Evolutionary conservation across 1,140 invertebrate genomes (phyloP).

Genomic region (Drosophila busckii): DNA sequence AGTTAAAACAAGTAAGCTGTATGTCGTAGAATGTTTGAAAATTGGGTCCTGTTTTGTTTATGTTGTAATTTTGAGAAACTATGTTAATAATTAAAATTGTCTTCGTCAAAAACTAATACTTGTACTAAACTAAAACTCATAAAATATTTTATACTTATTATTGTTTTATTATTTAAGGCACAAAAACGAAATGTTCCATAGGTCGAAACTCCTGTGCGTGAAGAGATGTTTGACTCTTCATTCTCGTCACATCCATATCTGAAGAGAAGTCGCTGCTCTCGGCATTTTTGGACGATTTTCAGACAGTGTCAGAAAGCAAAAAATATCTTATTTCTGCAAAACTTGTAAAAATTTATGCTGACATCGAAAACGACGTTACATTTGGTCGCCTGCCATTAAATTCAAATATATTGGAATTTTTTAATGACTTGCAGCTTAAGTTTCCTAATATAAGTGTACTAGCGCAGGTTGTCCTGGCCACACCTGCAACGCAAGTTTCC

Average conservation of each 20-base stretch:
- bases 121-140: constrained; percentile 13
- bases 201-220: not conserved
- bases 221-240: constrained; percentile 2
- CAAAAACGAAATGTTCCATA: constrained; percentile 3
- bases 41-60: constrained; percentile 4
- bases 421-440: constrained; percentile 8
- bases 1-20: constrained; percentile 13
- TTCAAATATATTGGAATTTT: constrained; percentile 23
- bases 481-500: no score
- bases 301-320: constrained; percentile 11
- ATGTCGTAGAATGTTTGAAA: constrained; percentile 2
- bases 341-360: constrained; percentile 17
- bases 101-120: constrained; percentile 13
- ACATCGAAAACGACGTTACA: constrained; percentile 24
- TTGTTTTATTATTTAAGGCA: constrained; percentile 14
- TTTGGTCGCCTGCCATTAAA: constrained; percentile 30
- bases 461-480: constrained; percentile 12
- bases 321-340: constrained; percentile 16
- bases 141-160: constrained; percentile 13
- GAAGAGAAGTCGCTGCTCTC: constrained; percentile 11
- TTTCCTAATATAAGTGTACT: constrained; percentile 5
- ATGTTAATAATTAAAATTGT: constrained; percentile 7
- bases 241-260: not conserved
- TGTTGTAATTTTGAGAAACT: constrained; percentile 12
- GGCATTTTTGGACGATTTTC: constrained; percentile 14